A percentile compares a stretch with the other conserved stretches of the same genome.
phyloP scores from a whole-genome alignment of 2,113 vertebrate genomes.

The Haemorhous mexicanus region DNA sequence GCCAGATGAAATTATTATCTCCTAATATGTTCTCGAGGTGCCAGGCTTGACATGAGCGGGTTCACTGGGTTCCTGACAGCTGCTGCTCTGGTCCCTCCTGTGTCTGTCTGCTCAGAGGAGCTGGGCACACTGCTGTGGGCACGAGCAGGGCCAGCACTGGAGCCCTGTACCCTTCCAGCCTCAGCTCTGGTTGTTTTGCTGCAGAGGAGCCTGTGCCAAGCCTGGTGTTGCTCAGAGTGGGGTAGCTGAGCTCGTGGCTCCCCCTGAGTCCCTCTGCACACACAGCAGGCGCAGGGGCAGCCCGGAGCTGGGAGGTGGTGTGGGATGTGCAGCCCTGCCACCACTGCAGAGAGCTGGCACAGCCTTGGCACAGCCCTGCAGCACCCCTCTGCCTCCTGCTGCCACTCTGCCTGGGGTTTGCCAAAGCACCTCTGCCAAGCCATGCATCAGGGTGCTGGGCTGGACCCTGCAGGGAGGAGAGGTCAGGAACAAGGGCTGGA shows the following conservation, averaged over 20 bases:
- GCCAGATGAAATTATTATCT: background rate
- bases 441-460: background rate
- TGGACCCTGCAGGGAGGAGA: background rate
- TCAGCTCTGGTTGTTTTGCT: background rate
- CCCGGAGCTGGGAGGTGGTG: background rate
- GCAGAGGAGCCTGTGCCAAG: background rate
- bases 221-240: accelerated
- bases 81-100: background rate
- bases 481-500: background rate
- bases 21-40: background rate
- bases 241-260: background rate
- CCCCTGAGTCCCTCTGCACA: too few relatives aligned
- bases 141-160: background rate
- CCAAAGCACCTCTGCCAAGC: background rate
- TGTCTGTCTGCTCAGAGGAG: background rate
- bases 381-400: background rate
- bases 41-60: background rate
- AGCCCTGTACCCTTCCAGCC: background rate
- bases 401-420: accelerated
- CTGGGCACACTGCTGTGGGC: background rate
- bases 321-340: background rate
- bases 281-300: accelerated
- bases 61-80: background rate
- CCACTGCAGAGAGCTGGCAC: background rate
- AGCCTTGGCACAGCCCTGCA: background rate